Percentiles rank a stretch among this genome's conserved stretches.
phyloP scores from a whole-genome alignment of 1,140 invertebrate genomes.

The Diploscapter pachys region DNA sequence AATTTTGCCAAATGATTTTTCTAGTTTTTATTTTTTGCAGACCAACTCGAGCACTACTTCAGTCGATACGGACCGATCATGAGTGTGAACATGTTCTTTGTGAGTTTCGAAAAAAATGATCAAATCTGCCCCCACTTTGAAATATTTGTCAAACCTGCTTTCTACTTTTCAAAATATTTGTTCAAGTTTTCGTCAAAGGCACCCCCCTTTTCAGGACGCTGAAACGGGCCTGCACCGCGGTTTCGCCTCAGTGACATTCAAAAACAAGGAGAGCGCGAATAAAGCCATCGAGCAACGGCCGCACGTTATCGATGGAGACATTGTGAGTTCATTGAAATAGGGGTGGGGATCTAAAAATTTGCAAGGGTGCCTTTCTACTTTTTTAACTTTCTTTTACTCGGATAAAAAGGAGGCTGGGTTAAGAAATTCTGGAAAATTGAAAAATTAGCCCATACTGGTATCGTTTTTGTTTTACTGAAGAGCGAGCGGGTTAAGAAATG shows the following conservation, averaged over 20 bases:
- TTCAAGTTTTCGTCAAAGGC: slow-evolving; percentile 12
- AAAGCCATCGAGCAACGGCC: slow-evolving; percentile 47
- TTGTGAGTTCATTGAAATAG: slow-evolving; percentile 28
- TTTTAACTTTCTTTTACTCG: not conserved
- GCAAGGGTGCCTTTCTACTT: not conserved
- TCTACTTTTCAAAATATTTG: not conserved
- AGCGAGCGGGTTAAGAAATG: not conserved
- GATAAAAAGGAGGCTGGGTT: not conserved
- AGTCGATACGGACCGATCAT: slow-evolving; percentile 48
- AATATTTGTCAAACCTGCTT: slow-evolving; percentile 1
- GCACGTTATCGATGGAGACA: slow-evolving; percentile 54
- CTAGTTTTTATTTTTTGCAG: not conserved
- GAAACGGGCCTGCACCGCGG: slow-evolving; percentile 55
- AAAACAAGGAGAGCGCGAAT: slow-evolving; percentile 39
- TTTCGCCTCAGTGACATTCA: slow-evolving; percentile 52
- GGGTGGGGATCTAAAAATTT: too few species aligned
- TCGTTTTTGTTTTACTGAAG: not conserved
- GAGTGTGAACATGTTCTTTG: slow-evolving; percentile 50
- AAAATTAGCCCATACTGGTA: not conserved
- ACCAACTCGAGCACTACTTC: slow-evolving; percentile 52
- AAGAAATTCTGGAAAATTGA: slow-evolving; percentile 2
- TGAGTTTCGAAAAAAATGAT: slow-evolving; percentile 31
- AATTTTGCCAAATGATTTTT: too few species aligned
- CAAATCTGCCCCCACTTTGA: not conserved
- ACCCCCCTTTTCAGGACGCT: slow-evolving; percentile 43